Conservation (phyloP, 2,113 vertebrate genomes). For the Acrocephalus kingi region DNA sequence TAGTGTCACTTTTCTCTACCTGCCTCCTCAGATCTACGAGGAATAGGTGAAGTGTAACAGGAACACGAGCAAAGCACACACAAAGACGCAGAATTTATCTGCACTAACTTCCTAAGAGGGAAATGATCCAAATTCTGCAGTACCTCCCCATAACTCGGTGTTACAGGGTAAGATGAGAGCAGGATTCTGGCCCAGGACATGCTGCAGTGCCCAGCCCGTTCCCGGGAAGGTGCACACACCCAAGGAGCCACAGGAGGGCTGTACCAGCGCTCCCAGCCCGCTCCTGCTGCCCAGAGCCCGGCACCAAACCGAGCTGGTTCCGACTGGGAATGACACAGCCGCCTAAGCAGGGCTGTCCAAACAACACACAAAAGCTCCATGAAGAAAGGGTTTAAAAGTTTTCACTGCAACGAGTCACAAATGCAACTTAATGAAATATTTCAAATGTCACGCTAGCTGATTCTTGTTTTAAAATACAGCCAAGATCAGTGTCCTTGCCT, state of each 20-base stretch:
- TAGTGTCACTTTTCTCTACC: not conserved
- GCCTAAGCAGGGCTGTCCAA: not conserved
- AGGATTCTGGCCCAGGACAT: not conserved
- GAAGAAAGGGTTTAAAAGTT: not conserved
- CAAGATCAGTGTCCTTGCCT: not conserved
- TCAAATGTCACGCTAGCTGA: accelerated
- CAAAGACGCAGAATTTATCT: not conserved
- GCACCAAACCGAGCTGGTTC: accelerated
- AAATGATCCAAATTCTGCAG: accelerated
- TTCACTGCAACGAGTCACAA: not conserved
- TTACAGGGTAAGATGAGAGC: accelerated
- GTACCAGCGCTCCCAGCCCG: not conserved
- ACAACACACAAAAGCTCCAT: not conserved
- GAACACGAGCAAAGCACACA: accelerated
- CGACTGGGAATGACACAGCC: accelerated
- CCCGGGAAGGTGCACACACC: accelerated
- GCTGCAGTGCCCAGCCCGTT: accelerated
- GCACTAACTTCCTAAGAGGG: not conserved
- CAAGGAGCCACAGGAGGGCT: not conserved
- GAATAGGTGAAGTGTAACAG: not conserved
- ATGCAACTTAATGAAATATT: not conserved
- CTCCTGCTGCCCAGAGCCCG: accelerated
- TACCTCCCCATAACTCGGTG: accelerated
- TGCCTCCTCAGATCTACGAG: not conserved
- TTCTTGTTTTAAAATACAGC: not conserved